Evolutionary conservation across 2,113 vertebrate genomes (phyloP).

Genomic region (Symphodus melops): DNA sequence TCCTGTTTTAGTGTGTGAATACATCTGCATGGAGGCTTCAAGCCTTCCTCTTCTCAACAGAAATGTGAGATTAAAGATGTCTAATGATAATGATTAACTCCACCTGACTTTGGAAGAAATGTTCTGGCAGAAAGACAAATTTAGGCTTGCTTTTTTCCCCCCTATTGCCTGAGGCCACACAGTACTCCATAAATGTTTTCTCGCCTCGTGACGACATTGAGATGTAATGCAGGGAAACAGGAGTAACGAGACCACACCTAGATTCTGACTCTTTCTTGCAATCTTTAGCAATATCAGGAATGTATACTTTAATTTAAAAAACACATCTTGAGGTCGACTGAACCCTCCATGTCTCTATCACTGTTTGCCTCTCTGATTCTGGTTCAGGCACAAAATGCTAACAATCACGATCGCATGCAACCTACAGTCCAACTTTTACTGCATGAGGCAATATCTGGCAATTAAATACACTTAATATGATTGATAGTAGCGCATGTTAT

Average conservation of each 20-base stretch:
- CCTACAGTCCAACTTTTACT: background rate
- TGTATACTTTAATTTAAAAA: background rate
- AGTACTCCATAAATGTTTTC: slow-evolving; percentile 41
- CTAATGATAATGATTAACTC: slow-evolving; percentile 7
- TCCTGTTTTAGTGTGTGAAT: background rate
- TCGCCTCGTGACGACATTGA: slow-evolving; percentile 41
- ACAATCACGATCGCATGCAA: background rate
- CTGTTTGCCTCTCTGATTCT: no score
- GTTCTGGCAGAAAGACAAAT: slow-evolving; percentile 6
- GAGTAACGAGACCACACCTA: slow-evolving; percentile 44
- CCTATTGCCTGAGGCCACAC: slow-evolving; percentile 39
- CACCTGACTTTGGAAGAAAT: background rate
- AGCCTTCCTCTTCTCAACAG: background rate
- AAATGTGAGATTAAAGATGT: background rate
- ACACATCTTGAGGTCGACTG: background rate
- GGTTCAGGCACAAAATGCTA: background rate
- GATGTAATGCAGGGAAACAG: slow-evolving; percentile 43
- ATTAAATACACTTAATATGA: no score
- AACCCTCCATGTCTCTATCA: no score
- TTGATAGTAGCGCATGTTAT: no score
- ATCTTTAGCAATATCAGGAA: background rate
- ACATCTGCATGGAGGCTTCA: slow-evolving; percentile 5
- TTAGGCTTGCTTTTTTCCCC: slow-evolving; percentile 3
- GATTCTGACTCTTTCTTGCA: slow-evolving; percentile 19
- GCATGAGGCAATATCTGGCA: background rate